Evolutionary conservation across 1,140 invertebrate genomes (phyloP), one percentile per base, ranked within the genome.

Genomic region (Globodera rostochiensis): DNA sequence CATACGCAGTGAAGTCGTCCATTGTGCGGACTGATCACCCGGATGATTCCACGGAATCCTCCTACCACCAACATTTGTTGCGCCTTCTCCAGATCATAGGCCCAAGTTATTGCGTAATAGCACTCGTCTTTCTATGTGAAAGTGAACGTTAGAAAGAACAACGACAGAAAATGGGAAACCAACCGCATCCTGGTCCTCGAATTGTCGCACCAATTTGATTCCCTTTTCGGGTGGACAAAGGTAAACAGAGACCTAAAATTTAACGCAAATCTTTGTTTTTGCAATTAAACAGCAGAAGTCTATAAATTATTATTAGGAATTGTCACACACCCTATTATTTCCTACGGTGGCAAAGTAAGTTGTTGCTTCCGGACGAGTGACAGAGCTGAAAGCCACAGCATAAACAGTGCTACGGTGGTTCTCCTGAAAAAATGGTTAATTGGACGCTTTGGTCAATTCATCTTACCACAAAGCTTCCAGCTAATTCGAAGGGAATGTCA

Each of bases 341-440:
- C 84, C 84, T 46, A 73, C 86, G 9, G 84, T 86, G 60, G 84
- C 84, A 73, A 84, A 87, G 49, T 85, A 83, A 47, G 46, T 79
- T n/a, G 49, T 57, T 11, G 57, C 67, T 19, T 70, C 57, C 15
- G 78, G 47, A 9, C 11, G 57, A 46, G 73, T 53, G 64, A 85
- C 87, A 8, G 84, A 84, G 74, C 84, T 85, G 74, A 85, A 85
- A 19, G 85, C 70, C 21, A 70, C 86, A 4, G 85, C 74, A 60
- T 85, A 85, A 67, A 85, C 84, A 19, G 84, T 64, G 19, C 71
- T 46, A 46, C 86, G 82, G 53, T 85, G 84, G 36, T 47, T 73
- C 60, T 85, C 84, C 85, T 87, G 15, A 36, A 36, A 36, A 36
- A 36, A 64, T 15, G 57, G 13, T 21, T 19, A 36, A 2, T 36